Evolutionary conservation across 2,113 vertebrate genomes (phyloP), one percentile per base, ranked within the genome.

Genomic region (Myrmecophaga tridactyla): DNA sequence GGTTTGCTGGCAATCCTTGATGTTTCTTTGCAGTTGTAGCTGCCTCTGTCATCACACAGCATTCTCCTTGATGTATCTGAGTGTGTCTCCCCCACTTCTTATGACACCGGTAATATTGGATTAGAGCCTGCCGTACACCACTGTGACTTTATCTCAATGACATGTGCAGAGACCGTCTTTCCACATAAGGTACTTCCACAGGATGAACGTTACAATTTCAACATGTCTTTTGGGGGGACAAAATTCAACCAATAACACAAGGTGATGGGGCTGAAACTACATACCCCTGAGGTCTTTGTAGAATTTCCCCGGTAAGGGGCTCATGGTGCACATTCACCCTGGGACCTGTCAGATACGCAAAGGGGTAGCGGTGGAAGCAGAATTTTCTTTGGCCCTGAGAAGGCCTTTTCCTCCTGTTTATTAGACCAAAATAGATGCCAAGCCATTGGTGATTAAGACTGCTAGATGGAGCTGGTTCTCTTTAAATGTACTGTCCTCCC

Each of bases 391-490:
- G 65, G 29, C 60, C 27, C 65, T 27, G 23, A 81, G 85, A 85
- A 72, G 29, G 27, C 51, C 17, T 86, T 86, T 70, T 76, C 23
- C 46, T 31, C 62, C 48, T 85, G 51, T 91, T 78, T 93, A 39
- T 76, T 86, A 93, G 39, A 34, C 51, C 51, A 58, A 75, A 96
- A 91, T 21, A 70, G 43, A 88, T 63, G 27, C 48, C 69, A 81
- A 91, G 48, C 34, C 21, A 36, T 39, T 6, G 3, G 62, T 92
- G 75, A 86, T 76, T 86, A 94, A 96, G 72, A 34, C 31, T 96
- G 69, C 93, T 95, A 94, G 91, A 76, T 89, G 94, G 91, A 97
- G 88, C 88, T 89, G 60, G 43, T 94, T 94, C 75, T 48, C 75
- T 89, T 65, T 72, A 93, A 48, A 82, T 82, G 67, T 93, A 88